These are phyloP conservation scores for Schrankia costaestrigalis DNA, from an alignment of 2,888 invertebrate species.

Conservation along the genomic window DNA sequence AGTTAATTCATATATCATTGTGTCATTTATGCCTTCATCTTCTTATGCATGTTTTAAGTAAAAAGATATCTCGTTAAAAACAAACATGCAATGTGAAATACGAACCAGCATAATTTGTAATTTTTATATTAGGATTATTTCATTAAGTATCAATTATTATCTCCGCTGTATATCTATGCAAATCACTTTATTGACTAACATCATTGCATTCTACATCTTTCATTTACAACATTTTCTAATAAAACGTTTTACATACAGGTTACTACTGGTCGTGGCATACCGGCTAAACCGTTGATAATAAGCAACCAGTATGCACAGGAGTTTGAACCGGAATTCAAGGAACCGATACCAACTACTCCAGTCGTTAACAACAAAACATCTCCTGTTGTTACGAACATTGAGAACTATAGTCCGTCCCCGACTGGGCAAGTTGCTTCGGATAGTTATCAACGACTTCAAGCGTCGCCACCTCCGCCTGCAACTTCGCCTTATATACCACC, in stretches of 20 bases:
- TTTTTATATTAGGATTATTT: no score
- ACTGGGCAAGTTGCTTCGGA: conserved; percentile 41
- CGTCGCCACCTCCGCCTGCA: conserved; percentile 59
- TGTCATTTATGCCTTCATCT: no score
- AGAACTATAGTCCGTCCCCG: conserved; percentile 50
- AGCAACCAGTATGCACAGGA: conserved; percentile 75
- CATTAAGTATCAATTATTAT: no score
- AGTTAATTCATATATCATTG: not conserved
- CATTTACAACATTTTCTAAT: not conserved
- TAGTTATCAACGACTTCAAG: conserved; percentile 57
- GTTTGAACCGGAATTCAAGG: conserved; percentile 68
- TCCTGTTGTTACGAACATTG: conserved; percentile 28
- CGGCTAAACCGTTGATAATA: conserved; percentile 66
- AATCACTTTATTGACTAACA: not conserved
- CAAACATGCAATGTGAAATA: no score
- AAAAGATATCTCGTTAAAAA: no score
- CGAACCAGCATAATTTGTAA: no score
- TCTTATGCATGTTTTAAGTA: no score
- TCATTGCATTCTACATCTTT: not conserved
- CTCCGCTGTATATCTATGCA: conserved; percentile 1
- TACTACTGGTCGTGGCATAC: conserved; percentile 64
- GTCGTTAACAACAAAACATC: conserved; percentile 16
- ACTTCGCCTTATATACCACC: conserved; percentile 69
- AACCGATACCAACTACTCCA: conserved; percentile 24
- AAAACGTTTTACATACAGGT: conserved; percentile 43